A percentile compares a stretch with the other conserved stretches of the same genome.
Conservation (phyloP, 2,113 vertebrate genomes). For the Otus sunia region DNA sequence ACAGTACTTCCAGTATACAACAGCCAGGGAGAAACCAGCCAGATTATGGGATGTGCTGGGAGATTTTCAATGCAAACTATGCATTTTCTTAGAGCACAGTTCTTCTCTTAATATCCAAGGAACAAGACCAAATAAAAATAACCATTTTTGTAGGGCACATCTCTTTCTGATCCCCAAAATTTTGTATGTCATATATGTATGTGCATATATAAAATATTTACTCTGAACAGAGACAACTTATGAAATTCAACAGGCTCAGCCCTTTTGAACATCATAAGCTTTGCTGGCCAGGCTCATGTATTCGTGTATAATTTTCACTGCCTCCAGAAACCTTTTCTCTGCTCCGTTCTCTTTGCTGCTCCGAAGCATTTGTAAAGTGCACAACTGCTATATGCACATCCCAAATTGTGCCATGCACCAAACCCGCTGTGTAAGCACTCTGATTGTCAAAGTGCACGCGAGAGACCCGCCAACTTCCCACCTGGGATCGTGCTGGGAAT, state of each 20-base stretch:
- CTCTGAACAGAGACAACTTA: not conserved
- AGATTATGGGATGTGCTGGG: not conserved
- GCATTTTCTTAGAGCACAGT: not conserved
- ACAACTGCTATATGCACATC: too few relatives aligned
- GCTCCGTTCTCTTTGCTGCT: not conserved
- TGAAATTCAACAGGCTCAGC: conserved; percentile 7
- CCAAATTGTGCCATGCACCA: not conserved
- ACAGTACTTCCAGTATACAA: not conserved
- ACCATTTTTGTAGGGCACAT: not conserved
- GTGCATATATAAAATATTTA: conserved; percentile 12
- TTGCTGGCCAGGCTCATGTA: not conserved
- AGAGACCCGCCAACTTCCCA: fast-evolving
- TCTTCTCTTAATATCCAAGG: not conserved
- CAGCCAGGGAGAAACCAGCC: not conserved
- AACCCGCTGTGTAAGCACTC: not conserved
- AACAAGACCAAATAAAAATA: not conserved
- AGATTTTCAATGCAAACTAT: not conserved
- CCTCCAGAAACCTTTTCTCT: not conserved
- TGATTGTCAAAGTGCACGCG: fast-evolving
- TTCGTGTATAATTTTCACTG: not conserved
- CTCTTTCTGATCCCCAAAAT: not conserved
- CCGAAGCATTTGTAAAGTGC: not conserved
- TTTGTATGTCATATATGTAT: not conserved
- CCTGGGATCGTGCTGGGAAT: fast-evolving
- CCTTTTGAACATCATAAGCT: conserved; percentile 2